Evolutionary conservation across 2,888 invertebrate genomes (phyloP), one percentile per base, ranked within the genome.

Genomic region (Salticus scenicus): DNA sequence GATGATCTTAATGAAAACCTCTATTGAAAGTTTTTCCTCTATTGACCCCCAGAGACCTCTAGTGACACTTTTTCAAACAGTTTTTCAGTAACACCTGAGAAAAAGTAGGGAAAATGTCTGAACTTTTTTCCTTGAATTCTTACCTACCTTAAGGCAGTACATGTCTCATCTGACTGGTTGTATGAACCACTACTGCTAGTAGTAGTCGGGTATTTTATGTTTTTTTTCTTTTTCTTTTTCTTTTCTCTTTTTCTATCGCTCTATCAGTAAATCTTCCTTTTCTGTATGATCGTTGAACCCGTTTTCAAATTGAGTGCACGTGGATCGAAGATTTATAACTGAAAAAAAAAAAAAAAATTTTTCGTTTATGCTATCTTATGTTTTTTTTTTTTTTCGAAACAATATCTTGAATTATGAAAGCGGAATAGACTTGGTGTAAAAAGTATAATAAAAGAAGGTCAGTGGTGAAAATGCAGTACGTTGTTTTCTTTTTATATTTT

Each of bases 281-380:
- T 57, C 17, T 57, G 1, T 12, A 24, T 24, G 57, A 57, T 57
- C 57, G 24, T 24, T 57, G 57, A 57, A 57, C 57, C 17, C 24
- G 57, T 57, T 57, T 24, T 57, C 57, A 57, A 12, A 57, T 57
- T 57, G 57, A 57, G 57, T 57, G 57, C 57, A 57, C 57, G 57
- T 57, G 57, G 57, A 24, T 57, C 57, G 57, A 24, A 24, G 57
- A 24, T 57, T 5, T 24, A 57, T 57, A 5, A 57, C 12, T 57
- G 24, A 24, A 1, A 57, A 57, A 57, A 57, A 57, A 37, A 37
- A 7, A 8, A 2, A 4, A 4, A 2, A 17, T 1, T 57, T 57
- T 7, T 57, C 17, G 20, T 57, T 57, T 17, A 17, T 24, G 20
- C 12, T 24, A 4, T 17, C 2, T 47, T 47, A 2, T 37, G n/a